A percentile compares a stretch with the other conserved stretches of the same genome.
phyloP scores from a whole-genome alignment of 2,888 invertebrate species.

The Lasioglossum calceatum region DNA sequence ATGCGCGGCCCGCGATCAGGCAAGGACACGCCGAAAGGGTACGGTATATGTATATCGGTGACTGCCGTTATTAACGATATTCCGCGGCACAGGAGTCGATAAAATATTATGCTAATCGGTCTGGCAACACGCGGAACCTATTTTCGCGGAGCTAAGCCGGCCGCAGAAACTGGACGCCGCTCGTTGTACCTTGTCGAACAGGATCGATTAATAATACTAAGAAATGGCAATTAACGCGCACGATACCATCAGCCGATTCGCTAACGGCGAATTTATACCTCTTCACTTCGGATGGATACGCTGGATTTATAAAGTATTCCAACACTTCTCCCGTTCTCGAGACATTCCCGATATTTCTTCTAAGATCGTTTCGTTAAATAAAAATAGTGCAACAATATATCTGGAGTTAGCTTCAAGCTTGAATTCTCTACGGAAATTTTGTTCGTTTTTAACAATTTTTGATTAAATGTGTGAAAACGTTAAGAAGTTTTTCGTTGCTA shows the following conservation, averaged over 20 bases:
- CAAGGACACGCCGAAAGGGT: conserved; percentile 74
- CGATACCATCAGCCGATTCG: not conserved
- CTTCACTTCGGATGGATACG: not conserved
- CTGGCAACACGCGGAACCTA: conserved; percentile 55
- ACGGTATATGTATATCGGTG: conserved; percentile 59
- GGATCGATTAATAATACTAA: conserved; percentile 14
- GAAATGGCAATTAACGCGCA: not conserved
- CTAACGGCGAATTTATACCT: not conserved
- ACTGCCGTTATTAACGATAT: conserved; percentile 77
- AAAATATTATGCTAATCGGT: conserved; percentile 75
- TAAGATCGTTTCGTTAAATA: too few species aligned
- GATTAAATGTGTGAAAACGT: too few species aligned
- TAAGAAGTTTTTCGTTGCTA: too few species aligned
- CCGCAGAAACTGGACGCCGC: not conserved
- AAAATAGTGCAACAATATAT: too few species aligned
- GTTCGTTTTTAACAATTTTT: too few species aligned
- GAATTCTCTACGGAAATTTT: too few species aligned
- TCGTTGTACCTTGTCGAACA: not conserved
- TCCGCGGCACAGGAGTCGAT: conserved; percentile 71
- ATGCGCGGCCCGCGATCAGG: conserved; percentile 51
- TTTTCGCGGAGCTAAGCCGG: conserved; percentile 27
- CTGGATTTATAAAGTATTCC: too few species aligned
- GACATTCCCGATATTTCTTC: too few species aligned
- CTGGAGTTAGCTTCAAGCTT: too few species aligned
- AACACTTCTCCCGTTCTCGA: too few species aligned